These are phyloP conservation scores for Urocynchramus pylzowi DNA, from an alignment of 2,113 vertebrate genomes.

Conservation along the genomic window DNA sequence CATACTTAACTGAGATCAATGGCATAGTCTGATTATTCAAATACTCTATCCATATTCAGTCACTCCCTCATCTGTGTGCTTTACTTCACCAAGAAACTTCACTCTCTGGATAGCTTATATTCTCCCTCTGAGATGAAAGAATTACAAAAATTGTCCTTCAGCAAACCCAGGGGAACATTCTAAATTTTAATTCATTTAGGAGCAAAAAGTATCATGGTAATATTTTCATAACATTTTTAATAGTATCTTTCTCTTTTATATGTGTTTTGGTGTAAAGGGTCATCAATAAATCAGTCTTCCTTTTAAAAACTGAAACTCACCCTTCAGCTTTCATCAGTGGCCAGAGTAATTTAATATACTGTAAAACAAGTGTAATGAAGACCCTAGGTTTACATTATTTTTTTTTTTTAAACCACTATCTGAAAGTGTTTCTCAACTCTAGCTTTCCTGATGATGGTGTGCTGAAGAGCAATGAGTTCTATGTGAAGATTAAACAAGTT, in stretches of 20 bases:
- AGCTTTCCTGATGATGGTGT: not conserved
- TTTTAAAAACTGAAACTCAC: not conserved
- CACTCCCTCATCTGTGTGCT: not conserved
- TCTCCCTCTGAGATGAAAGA: not conserved
- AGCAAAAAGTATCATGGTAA: not conserved
- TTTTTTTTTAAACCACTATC: not conserved
- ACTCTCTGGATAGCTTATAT: not conserved
- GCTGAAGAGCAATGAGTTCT: not conserved
- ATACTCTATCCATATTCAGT: not conserved
- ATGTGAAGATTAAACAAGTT: not conserved
- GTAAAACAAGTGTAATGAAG: not conserved
- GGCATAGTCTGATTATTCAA: not conserved
- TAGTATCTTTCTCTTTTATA: not conserved
- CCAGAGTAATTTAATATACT: not conserved
- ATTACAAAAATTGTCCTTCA: not conserved
- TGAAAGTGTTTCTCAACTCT: not conserved
- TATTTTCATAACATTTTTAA: not conserved
- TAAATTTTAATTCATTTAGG: not conserved
- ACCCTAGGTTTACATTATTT: not conserved
- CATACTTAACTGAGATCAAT: not conserved
- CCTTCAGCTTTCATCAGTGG: not conserved
- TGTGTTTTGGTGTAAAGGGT: not conserved
- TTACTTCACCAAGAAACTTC: not conserved
- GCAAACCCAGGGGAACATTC: not conserved
- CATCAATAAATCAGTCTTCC: not conserved